Base-by-base conservation (phyloP, 2,797 vertebrate genomes). In the Chiloscyllium punctatum region DNA sequence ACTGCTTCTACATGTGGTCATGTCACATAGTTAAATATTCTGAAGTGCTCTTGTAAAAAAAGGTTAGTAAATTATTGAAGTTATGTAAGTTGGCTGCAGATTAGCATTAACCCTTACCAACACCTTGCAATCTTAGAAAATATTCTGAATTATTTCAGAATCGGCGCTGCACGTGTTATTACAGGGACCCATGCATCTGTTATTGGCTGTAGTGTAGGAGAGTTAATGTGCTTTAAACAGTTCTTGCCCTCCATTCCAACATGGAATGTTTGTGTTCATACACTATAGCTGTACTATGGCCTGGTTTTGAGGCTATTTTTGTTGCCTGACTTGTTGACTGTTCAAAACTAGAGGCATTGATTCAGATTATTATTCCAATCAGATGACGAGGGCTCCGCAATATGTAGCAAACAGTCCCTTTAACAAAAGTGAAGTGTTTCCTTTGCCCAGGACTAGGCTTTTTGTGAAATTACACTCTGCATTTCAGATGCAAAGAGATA, bases 11-110 rank as follows among this genome's bases (percentile, higher is more conserved):
- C 71, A 77, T 91, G 88, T 91, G 88, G 53, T 62, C 33, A 33
- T 77, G 94, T 51, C 71, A 33, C 53, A 77, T 53, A 95, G 42
- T 77, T 95, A 95, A 92, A 95, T 95, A 95, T 95, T 95, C 94
- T 74, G 71, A 95, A 95, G 94, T 95, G 94, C 94, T 95, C 94
- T 95, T 95, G 94, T 95, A 77, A 74, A 92, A 87, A n/a, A 8
- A 51, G 94, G 48, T 77, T n/a, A 74, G 94, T 72, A 77, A 94
- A 53, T 94, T 72, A 77, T 95, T 95, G 94, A 94, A 72, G 71
- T 95, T 95, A n/a, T 95, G 71, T 95, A n/a, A 77, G 30, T 57
- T 74, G 94, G 94, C 94, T 51, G 94, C 94, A 30, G 42, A 95
- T 72, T 51, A 48, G 92, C 69, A 72, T 94, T 77, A 77, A 77